phyloP scores from a whole-genome alignment of 2,797 vertebrate species.

The Lacerta viridis region DNA sequence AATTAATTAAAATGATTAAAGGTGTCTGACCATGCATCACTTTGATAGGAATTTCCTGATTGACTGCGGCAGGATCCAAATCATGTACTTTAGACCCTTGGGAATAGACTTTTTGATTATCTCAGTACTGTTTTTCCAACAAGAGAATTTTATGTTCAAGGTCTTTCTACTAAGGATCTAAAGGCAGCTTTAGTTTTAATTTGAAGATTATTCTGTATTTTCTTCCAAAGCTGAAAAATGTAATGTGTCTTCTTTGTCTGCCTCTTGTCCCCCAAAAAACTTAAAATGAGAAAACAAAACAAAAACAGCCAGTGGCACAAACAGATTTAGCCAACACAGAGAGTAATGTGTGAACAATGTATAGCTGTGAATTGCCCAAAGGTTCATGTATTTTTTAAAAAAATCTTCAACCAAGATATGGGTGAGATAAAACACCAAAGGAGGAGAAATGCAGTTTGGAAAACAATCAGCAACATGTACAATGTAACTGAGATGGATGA shows the following conservation, averaged over 20 bases:
- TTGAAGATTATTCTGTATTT: constrained; percentile 35
- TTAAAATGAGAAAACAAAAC: constrained; percentile 13
- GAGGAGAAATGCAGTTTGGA: constrained; percentile 23
- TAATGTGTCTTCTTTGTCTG: constrained; percentile 23
- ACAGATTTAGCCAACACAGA: constrained; percentile 40
- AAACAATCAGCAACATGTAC: constrained; percentile 1
- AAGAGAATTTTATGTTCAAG: background rate
- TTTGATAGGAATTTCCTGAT: constrained; percentile 15
- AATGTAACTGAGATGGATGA: background rate
- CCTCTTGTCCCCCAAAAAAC: constrained; percentile 1
- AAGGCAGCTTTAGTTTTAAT: background rate
- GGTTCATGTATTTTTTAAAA: constrained; percentile 30
- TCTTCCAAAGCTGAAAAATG: constrained; percentile 26
- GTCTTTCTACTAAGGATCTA: background rate
- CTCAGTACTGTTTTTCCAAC: constrained; percentile 4
- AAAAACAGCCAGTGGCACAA: constrained; percentile 58
- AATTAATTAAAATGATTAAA: background rate
- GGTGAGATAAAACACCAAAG: constrained; percentile 15
- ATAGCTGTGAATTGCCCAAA: constrained; percentile 51
- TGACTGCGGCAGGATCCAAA: background rate
- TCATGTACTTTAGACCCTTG: background rate
- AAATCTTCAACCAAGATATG: constrained; percentile 20
- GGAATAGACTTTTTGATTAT: background rate
- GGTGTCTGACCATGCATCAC: background rate
- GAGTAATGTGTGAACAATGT: constrained; percentile 48